Base-by-base conservation (phyloP, 2,113 vertebrate genomes). In the Archocentrus centrarchus region DNA sequence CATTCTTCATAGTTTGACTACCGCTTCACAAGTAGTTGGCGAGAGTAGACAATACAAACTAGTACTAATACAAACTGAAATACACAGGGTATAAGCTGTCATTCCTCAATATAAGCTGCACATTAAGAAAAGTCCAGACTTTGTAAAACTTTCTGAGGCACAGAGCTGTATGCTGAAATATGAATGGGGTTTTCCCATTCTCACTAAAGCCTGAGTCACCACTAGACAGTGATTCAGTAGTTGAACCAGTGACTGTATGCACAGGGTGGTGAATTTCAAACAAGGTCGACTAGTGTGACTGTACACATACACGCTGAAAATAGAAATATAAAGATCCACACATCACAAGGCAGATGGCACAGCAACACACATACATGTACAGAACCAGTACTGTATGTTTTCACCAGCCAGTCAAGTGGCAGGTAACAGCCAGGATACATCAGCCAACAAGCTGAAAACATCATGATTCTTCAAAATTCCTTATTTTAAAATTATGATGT, bases 181-280 rank as follows among this genome's bases (percentile, higher is more conserved):
- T 83, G 79, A 88, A 77, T 82, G 27, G 41, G 59, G 59, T 84
- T 55, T 53, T 86, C 44, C 47, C 4, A 22, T 64, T 61, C 35
- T 70, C 27, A 18, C 39, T 30, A 20, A 77, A 84, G 68, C 47
- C 59, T 75, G 68, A 82, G 30, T 78, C 88, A 60, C 76, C 37
- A 32, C 60, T 6, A 73, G 62, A 78, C 27, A n/a, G 32, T 24
- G 20, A 58, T 53, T 47, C 47, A 79, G 39, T 44, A 75, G 47
- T 68, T 59, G 24, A 86, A 70, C 64, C 41, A 82, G 63, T 77
- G 37, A 83, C 41, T 75, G 22, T 58, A 24, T 80, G 77, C 30
- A 80, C 6, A 0, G 22, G 44, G 37, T 37, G 77, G 10, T 55
- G 80, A 41, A 77, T 70, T 87, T 89, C 88, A 70, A 53, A 44